phyloP scores from a whole-genome alignment of 2,888 invertebrate species.

The Sthenelais limicola region DNA sequence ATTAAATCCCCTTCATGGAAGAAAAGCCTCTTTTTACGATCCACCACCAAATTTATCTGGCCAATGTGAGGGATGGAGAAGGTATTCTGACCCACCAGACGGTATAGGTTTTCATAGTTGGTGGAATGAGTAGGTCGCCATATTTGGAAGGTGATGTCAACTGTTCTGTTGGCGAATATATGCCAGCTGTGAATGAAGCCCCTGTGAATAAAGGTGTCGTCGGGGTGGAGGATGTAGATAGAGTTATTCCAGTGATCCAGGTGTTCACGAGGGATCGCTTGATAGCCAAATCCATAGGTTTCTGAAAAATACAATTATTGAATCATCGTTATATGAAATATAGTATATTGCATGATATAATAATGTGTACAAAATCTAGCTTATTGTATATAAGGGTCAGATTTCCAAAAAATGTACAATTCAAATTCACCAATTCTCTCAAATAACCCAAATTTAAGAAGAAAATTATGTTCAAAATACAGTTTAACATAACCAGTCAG shows the following conservation, averaged over 20 bases:
- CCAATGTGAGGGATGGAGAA: conserved; percentile 17
- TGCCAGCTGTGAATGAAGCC: conserved; percentile 40
- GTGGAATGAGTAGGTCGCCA: conserved; percentile 32
- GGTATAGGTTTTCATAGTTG: conserved; percentile 22
- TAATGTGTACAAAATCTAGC: too few relatives aligned
- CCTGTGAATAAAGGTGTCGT: conserved; percentile 29
- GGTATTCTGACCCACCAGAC: conserved; percentile 35
- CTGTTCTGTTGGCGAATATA: conserved; percentile 33
- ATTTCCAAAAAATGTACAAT: too few relatives aligned
- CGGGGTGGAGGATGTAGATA: conserved; percentile 41
- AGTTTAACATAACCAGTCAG: too few relatives aligned
- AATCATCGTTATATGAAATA: too few relatives aligned
- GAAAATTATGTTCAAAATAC: too few relatives aligned
- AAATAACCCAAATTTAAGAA: too few relatives aligned
- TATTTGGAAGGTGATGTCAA: conserved; percentile 41
- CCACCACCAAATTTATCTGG: conserved; percentile 21
- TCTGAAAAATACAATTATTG: conserved; percentile 31
- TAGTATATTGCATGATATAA: too few relatives aligned
- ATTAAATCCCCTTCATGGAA: conserved; percentile 43
- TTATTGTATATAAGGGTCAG: too few relatives aligned
- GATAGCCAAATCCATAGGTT: conserved; percentile 31
- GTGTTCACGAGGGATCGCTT: conserved; percentile 29
- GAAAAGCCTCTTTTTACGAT: conserved; percentile 9
- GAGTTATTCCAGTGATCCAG: conserved; percentile 42
- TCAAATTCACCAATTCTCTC: too few relatives aligned